phyloP scores from a whole-genome alignment of 2,797 vertebrate species.

The Manis crassicaudata region DNA sequence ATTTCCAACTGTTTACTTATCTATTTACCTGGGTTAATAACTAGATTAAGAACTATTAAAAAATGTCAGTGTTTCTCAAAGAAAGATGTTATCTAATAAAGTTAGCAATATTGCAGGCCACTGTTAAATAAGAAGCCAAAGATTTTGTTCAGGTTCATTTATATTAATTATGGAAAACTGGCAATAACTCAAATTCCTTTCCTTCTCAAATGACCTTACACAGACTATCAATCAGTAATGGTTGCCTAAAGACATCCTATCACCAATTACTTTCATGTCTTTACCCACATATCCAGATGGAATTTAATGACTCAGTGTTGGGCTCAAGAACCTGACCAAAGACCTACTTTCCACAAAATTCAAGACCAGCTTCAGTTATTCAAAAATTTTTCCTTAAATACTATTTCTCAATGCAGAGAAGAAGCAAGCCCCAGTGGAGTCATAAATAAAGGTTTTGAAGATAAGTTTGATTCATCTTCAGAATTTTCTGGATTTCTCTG shows the following conservation, averaged over 20 bases:
- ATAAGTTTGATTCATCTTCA: conserved; percentile 69
- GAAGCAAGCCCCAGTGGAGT: conserved; percentile 62
- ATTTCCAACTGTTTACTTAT: neutral
- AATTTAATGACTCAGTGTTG: conserved; percentile 85
- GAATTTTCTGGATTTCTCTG: neutral
- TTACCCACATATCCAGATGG: conserved; percentile 74
- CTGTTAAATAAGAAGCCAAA: conserved; percentile 15
- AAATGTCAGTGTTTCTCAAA: neutral
- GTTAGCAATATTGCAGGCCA: neutral
- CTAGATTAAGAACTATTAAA: neutral
- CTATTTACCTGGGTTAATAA: neutral
- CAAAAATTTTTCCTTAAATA: conserved; percentile 68
- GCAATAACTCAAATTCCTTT: neutral
- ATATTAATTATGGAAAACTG: neutral
- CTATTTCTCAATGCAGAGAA: conserved; percentile 30
- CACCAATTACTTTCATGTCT: neutral
- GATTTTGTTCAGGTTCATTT: neutral
- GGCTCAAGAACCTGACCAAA: conserved; percentile 83
- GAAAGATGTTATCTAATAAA: neutral
- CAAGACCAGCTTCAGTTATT: conserved; percentile 83
- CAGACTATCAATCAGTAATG: neutral
- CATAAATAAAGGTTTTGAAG: conserved; percentile 84
- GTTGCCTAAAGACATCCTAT: neutral
- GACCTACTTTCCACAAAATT: conserved; percentile 83
- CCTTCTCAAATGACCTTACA: neutral